Percentiles rank a stretch among this genome's conserved stretches.
phyloP scores from a whole-genome alignment of 2,113 vertebrate species.

The Todiramphus chloris region DNA sequence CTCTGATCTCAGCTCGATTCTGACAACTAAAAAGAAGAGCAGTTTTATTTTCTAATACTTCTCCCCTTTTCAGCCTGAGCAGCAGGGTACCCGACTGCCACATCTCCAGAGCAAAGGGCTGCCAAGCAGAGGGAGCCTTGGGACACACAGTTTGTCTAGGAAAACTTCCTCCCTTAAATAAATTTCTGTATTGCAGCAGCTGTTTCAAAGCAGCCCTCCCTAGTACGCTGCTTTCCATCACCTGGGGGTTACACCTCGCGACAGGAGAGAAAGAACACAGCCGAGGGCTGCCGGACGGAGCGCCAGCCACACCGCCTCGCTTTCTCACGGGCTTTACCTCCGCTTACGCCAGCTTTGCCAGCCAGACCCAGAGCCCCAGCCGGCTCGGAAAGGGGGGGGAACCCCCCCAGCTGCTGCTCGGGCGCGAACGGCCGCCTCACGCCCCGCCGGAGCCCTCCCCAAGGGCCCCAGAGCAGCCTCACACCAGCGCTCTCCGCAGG shows the following conservation, averaged over 20 bases:
- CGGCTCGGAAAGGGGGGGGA: neutral
- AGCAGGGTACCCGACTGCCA: neutral
- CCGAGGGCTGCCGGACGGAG: neutral
- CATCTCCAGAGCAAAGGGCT: neutral
- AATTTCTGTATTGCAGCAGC: rapidly evolving
- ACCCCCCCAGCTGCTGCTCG: neutral
- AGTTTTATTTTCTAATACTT: neutral
- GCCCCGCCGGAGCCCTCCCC: neutral
- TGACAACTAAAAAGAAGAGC: neutral
- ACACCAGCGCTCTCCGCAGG: neutral
- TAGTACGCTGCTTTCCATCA: rapidly evolving
- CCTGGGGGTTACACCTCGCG: neutral
- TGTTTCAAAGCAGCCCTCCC: neutral
- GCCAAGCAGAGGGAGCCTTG: neutral
- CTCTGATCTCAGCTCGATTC: neutral
- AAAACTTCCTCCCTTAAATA: neutral
- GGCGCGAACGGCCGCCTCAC: neutral
- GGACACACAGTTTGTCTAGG: neutral
- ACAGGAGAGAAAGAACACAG: neutral
- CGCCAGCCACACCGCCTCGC: neutral
- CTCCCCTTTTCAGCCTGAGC: neutral
- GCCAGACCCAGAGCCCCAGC: neutral
- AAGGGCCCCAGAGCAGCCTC: neutral
- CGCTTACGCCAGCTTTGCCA: neutral
- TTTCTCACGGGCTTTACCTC: neutral